Conservation (phyloP, 2,888 invertebrate species). For the Iphiclides podalirius region DNA sequence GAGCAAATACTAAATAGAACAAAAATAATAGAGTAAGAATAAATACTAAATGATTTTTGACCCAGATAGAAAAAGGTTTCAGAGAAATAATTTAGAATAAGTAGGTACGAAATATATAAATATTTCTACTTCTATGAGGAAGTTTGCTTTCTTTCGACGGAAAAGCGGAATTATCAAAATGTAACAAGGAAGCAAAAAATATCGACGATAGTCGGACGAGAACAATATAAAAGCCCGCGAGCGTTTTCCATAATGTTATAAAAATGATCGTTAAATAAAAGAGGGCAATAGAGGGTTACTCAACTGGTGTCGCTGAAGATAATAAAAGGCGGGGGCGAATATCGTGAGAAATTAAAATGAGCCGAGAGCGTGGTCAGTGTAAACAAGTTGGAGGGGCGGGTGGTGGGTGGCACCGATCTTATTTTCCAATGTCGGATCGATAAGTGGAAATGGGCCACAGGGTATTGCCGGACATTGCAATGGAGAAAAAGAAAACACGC, state of each 20-base stretch:
- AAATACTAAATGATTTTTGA: too few species aligned
- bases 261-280: constrained; percentile 28
- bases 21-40: too few species aligned
- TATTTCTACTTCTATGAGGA: too few species aligned
- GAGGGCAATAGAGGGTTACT: constrained; percentile 44
- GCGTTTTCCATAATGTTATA: constrained; percentile 23
- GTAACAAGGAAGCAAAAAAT: constrained; percentile 9
- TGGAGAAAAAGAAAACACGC: constrained; percentile 42
- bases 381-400: constrained; percentile 47
- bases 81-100: too few species aligned
- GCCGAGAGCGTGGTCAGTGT: constrained; percentile 48
- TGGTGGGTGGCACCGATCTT: constrained; percentile 31
- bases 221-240: constrained; percentile 18
- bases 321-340: constrained; percentile 46
- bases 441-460: constrained; percentile 55
- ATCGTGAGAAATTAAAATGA: constrained; percentile 65
- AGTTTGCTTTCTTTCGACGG: too few species aligned
- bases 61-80: too few species aligned
- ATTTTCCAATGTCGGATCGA: constrained; percentile 61
- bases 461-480: constrained; percentile 60
- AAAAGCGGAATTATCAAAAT: constrained; percentile 2
- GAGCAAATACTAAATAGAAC: too few species aligned
- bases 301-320: constrained; percentile 46
- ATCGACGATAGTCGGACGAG: constrained; percentile 21
- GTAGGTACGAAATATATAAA: too few species aligned